Base-by-base conservation (phyloP, 2,888 invertebrate species). In the Argyra leucocephala region DNA sequence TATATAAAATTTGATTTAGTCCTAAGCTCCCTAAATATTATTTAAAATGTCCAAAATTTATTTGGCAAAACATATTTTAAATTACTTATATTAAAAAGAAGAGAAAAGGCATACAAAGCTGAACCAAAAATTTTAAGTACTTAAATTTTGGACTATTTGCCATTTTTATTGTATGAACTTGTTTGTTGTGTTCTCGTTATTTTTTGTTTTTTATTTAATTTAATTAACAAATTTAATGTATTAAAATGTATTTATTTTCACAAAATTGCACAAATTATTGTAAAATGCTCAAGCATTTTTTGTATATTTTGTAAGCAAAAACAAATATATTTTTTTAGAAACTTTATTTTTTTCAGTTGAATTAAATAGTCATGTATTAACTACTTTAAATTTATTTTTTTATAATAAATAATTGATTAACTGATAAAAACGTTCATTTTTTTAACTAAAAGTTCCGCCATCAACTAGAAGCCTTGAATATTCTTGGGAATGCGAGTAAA, bases 331-430 rank as follows among this genome's bases (percentile, higher is more conserved):
- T 48, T 48, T 48, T 48, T 48, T 48, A 48, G 5, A 31, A 18
- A 48, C 18, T 48, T 48, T 18, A 18, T 48, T 48, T 37, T 37
- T 37, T 48, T 48, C 18, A 48, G 48, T 15, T 48, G 12, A 18
- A n/a, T n/a, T n/a, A 48, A 48, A 48, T 48, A 48, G 48, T 48
- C 48, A 48, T 48, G 48, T 48, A 48, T 48, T 48, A 48, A 48
- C 48, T 48, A 48, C 48, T 48, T 48, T 48, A 48, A 48, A 48
- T 48, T 48, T 48, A 48, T 48, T 48, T 48, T n/a, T 48, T 48
- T 48, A 48, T 48, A 48, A 48, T 48, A 48, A 48, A 48, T 48
- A 48, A 48, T 48, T 48, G 48, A 48, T 48, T n/a, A 48, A 48
- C 48, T 48, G 18, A 48, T 48, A n/a, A n/a, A n/a, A n/a, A n/a